phyloP scores from a whole-genome alignment of 2,113 vertebrate species.

The Sciurus niger region DNA sequence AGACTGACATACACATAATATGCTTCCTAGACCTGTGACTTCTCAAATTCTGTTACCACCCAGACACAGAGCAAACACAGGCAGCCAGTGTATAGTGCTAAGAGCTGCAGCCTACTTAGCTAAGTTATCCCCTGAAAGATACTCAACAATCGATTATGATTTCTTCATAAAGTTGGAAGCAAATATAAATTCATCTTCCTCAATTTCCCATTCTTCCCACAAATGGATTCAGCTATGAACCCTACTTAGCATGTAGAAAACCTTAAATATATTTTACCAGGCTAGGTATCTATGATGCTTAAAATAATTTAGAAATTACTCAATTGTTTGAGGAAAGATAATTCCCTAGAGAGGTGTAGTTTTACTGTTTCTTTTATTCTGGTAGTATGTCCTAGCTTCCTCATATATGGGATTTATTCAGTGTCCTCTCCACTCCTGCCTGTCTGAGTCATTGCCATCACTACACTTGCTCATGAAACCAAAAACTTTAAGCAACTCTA shows the following conservation, averaged over 20 bases:
- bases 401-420: neutral
- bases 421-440: neutral
- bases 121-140: no score
- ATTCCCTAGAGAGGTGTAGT: neutral
- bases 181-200: neutral
- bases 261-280: neutral
- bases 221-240: neutral
- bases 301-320: neutral
- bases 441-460: neutral
- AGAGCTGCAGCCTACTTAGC: no score
- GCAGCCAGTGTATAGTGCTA: rapidly evolving
- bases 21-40: neutral
- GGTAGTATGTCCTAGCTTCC: neutral
- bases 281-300: neutral
- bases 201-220: neutral
- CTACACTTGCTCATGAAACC: neutral
- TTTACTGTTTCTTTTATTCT: neutral
- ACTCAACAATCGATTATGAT: neutral
- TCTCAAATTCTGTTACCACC: neutral
- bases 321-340: neutral
- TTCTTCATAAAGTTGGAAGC: neutral
- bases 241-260: neutral
- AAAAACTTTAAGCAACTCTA: neutral
- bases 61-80: neutral
- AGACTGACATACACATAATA: no score